Evolutionary conservation across 1,140 invertebrate species (phyloP).

Genomic region (Vanessa atalanta): DNA sequence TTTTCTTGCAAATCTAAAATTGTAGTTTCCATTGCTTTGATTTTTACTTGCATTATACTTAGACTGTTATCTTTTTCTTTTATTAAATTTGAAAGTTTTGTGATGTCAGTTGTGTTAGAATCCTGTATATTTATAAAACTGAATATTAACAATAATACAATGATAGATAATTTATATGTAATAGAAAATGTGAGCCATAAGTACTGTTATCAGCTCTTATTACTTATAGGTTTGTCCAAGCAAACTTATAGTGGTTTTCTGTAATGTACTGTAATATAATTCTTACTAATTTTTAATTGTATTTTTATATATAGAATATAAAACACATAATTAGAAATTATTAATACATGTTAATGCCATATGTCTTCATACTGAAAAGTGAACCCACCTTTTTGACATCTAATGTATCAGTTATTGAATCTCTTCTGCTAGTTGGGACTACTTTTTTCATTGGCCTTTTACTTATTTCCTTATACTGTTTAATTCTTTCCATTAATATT

Average conservation of each 20-base stretch:
- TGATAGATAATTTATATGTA: no score
- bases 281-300: no score
- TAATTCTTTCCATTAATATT: constrained; percentile 73
- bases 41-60: constrained; percentile 79
- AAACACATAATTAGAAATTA: no score
- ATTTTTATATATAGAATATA: no score
- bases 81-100: constrained; percentile 58
- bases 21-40: constrained; percentile 84
- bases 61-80: constrained; percentile 75
- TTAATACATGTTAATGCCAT: not conserved
- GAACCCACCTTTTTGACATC: constrained; percentile 57
- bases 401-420: constrained; percentile 40
- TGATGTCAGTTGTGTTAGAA: constrained; percentile 51
- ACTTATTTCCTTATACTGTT: constrained; percentile 76
- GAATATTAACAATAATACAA: not conserved
- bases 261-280: no score
- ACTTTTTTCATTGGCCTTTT: constrained; percentile 65
- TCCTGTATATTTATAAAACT: constrained; percentile 36
- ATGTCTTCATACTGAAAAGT: not conserved
- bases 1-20: constrained; percentile 88
- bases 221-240: no score
- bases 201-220: no score
- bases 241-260: no score
- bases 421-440: constrained; percentile 48
- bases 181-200: no score